Evolutionary conservation across 2,797 vertebrate species (phyloP).

Genomic region (Macroramphosus scolopax): DNA sequence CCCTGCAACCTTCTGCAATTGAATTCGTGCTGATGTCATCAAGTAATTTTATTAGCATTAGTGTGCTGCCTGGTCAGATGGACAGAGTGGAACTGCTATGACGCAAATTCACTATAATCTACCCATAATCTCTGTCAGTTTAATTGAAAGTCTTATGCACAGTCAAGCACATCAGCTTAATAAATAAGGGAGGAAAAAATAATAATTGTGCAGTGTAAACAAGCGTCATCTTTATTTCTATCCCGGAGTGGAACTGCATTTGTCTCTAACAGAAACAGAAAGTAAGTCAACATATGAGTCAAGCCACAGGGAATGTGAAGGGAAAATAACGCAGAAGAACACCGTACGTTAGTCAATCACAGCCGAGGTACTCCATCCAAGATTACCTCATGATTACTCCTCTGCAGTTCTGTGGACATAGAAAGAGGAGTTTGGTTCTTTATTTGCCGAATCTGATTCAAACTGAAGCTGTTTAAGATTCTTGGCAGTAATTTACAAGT

Average conservation of each 20-base stretch:
- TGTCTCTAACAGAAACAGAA: constrained; percentile 35
- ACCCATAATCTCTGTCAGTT: constrained; percentile 8
- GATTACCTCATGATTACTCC: constrained; percentile 8
- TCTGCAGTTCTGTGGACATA: constrained; percentile 36
- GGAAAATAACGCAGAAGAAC: not conserved
- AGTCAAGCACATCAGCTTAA: constrained; percentile 30
- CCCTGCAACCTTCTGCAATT: not conserved
- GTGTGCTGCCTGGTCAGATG: constrained; percentile 3
- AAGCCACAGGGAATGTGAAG: constrained; percentile 16
- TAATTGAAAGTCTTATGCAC: constrained; percentile 30
- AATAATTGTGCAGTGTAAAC: constrained; percentile 15
- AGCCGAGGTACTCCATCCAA: not conserved
- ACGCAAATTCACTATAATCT: constrained; percentile 14
- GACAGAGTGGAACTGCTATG: not conserved
- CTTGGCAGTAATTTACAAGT: not conserved
- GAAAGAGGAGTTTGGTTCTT: not conserved
- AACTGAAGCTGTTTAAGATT: not conserved
- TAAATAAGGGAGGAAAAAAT: constrained; percentile 25
- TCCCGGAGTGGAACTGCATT: constrained; percentile 7
- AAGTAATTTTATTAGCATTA: constrained; percentile 4
- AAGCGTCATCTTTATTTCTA: constrained; percentile 44
- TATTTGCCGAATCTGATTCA: not conserved
- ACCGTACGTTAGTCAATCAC: not conserved
- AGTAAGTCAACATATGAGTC: constrained; percentile 9
- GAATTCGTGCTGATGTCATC: constrained; percentile 9